These are phyloP conservation scores for Delphinapterus leucas DNA, from an alignment of 2,113 vertebrate genomes.

Conservation along the genomic window DNA sequence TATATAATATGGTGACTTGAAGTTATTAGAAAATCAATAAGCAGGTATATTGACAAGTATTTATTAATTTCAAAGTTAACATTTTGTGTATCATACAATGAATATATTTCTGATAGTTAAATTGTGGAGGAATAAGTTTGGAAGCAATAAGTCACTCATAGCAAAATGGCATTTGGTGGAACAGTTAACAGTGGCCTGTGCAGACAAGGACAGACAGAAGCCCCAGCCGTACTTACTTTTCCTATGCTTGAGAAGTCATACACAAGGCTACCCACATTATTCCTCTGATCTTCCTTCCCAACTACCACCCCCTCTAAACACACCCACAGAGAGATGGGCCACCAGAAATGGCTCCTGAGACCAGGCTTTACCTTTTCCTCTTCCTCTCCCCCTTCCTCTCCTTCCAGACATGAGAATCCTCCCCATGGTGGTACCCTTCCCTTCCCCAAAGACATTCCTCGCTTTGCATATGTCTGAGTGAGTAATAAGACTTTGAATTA, in stretches of 20 bases:
- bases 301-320: too few relatives aligned
- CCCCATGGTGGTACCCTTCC: rapidly evolving
- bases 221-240: neutral
- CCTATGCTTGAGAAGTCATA: neutral
- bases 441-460: neutral
- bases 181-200: neutral
- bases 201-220: neutral
- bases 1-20: neutral
- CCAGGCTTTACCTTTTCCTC: neutral
- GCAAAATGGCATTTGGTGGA: neutral
- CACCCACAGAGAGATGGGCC: rapidly evolving
- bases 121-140: neutral
- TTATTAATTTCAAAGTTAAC: conserved; percentile 43
- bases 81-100: neutral
- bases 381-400: neutral
- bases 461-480: neutral
- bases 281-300: neutral
- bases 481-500: neutral
- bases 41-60: neutral
- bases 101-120: neutral
- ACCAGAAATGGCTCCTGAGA: neutral
- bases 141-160: neutral
- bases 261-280: neutral
- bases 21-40: conserved; percentile 45
- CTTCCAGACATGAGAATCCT: neutral